Percentiles rank a stretch among this genome's conserved stretches.
Conservation (phyloP, 2,113 vertebrate species). For the Aepyceros melampus region DNA sequence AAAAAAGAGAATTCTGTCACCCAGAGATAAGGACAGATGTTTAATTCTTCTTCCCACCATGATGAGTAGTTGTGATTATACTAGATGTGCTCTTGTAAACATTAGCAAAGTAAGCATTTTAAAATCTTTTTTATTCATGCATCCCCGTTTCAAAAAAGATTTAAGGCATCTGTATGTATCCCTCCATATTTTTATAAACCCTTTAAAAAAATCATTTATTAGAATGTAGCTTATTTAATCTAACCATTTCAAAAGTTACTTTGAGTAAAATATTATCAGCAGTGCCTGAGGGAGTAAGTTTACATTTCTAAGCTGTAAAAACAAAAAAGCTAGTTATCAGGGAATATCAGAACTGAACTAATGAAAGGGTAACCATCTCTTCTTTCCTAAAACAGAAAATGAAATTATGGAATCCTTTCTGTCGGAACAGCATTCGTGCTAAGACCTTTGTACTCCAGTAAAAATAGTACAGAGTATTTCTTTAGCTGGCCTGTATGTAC, state of each 20-base stretch:
- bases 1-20: not conserved
- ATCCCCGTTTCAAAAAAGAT: not conserved
- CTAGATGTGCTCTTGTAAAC: not conserved
- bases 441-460: not conserved
- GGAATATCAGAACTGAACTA: not conserved
- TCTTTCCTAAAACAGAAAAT: not conserved
- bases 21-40: not conserved
- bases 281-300: not conserved
- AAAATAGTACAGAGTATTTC: not conserved
- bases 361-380: not conserved
- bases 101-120: not conserved
- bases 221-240: not conserved
- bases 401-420: not conserved
- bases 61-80: not conserved
- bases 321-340: not conserved
- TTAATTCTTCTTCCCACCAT: not conserved
- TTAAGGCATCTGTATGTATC: not conserved
- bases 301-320: not conserved
- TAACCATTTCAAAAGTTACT: not conserved
- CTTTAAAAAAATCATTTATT: not conserved
- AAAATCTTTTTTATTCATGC: not conserved
- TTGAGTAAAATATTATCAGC: not conserved
- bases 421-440: not conserved
- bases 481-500: not conserved
- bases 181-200: not conserved